Evolutionary conservation across 1,140 invertebrate species (phyloP).

Genomic region (Drosophila melanogaster): Release_6_plus_ISO1_MT NT_037436.4:948001-948500

Average conservation of each 20-base stretch:
- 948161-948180: slow-evolving; percentile 67
- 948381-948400: background rate
- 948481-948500: slow-evolving; percentile 16
- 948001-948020: slow-evolving; percentile 75
- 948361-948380: slow-evolving; percentile 4
- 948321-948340: slow-evolving; percentile 67
- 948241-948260: slow-evolving; percentile 57
- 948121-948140: slow-evolving; percentile 63
- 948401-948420: slow-evolving; percentile 43
- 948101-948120: slow-evolving; percentile 31
- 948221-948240: slow-evolving; percentile 76
- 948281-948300: slow-evolving; percentile 36
- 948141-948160: slow-evolving; percentile 83
- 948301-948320: slow-evolving; percentile 76
- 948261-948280: slow-evolving; percentile 18
- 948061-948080: slow-evolving; percentile 41
- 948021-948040: slow-evolving; percentile 69
- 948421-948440: slow-evolving; percentile 83
- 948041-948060: slow-evolving; percentile 80
- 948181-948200: slow-evolving; percentile 23
- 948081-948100: background rate
- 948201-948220: slow-evolving; percentile 55
- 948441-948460: slow-evolving; percentile 82
- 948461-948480: slow-evolving; percentile 72
- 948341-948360: slow-evolving; percentile 52